Evolutionary conservation across 2,797 vertebrate species (phyloP).

Genomic region (Sebastes miniatus): DNA sequence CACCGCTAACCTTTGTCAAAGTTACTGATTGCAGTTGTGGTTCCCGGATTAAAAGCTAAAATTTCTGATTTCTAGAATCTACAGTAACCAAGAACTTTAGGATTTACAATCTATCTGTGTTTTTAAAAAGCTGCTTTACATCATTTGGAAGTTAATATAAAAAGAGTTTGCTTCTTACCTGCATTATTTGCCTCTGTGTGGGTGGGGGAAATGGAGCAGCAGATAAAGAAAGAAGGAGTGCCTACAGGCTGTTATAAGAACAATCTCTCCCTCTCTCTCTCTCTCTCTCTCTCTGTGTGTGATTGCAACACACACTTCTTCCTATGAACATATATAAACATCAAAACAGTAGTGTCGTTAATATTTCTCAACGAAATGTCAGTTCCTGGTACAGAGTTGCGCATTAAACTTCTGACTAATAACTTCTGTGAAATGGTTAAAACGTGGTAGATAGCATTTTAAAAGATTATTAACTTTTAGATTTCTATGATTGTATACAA

Average conservation of each 20-base stretch:
- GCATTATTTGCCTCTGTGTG: constrained; percentile 16
- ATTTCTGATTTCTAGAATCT: background rate
- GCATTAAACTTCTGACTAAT: too few relatives aligned
- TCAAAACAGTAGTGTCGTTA: background rate
- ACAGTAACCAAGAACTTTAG: background rate
- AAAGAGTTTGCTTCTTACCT: constrained; percentile 62
- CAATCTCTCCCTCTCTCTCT: constrained; percentile 5
- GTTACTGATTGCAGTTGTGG: background rate
- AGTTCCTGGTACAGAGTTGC: background rate
- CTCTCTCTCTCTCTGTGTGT: background rate
- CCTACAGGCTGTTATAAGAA: constrained; percentile 3
- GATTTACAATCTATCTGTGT: background rate
- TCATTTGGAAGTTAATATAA: background rate
- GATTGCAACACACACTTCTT: constrained; percentile 21
- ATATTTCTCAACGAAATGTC: background rate
- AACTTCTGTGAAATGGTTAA: background rate
- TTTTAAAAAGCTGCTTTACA: background rate
- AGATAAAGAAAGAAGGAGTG: constrained; percentile 56
- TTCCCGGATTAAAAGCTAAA: background rate
- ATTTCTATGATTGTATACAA: background rate
- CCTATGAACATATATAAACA: constrained; percentile 9
- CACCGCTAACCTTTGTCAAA: background rate
- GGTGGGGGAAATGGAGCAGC: constrained; percentile 30
- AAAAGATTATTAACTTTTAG: background rate
- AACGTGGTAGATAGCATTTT: background rate